Evolutionary conservation across 2,888 invertebrate species (phyloP).

Genomic region (Drosophila prolongata): DNA sequence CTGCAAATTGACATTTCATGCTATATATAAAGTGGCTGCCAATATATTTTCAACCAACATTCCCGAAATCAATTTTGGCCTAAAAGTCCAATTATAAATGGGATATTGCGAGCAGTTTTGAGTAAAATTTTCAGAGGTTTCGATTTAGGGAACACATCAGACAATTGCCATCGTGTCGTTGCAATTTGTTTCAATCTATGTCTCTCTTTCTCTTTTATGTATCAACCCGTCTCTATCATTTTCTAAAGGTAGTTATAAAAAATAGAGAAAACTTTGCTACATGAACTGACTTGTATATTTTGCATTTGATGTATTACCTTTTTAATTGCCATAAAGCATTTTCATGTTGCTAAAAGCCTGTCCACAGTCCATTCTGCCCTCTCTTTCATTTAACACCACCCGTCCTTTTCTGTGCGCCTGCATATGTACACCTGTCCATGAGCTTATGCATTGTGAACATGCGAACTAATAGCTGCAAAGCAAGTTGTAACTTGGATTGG

Average conservation of each 20-base stretch:
- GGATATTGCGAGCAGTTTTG: background rate
- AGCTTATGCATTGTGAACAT: slow-evolving; percentile 71
- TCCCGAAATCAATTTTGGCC: slow-evolving; percentile 44
- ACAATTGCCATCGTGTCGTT: slow-evolving; percentile 44
- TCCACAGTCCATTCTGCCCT: slow-evolving; percentile 11
- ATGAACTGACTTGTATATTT: slow-evolving; percentile 40
- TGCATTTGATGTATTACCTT: slow-evolving; percentile 68
- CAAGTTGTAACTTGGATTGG: slow-evolving; percentile 34
- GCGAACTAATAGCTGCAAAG: slow-evolving; percentile 52
- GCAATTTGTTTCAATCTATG: slow-evolving; percentile 29
- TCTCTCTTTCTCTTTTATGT: background rate
- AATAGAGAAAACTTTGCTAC: slow-evolving; percentile 19
- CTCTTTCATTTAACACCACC: background rate
- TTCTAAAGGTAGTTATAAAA: slow-evolving; percentile 14
- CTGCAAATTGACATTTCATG: slow-evolving; percentile 75
- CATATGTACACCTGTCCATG: slow-evolving; percentile 23
- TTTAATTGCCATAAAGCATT: slow-evolving; percentile 77
- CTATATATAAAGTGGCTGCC: slow-evolving; percentile 39
- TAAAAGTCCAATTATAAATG: slow-evolving; percentile 15
- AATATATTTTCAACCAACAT: slow-evolving; percentile 35
- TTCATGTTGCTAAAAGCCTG: slow-evolving; percentile 71
- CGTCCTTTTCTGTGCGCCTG: slow-evolving; percentile 20
- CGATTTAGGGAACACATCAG: slow-evolving; percentile 37
- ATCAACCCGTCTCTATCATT: slow-evolving; percentile 5
- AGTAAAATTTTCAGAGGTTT: slow-evolving; percentile 14